A percentile compares a stretch with the other conserved stretches of the same genome.
These are phyloP conservation scores for Ondatra zibethicus DNA, from an alignment of 2,113 vertebrate genomes.

Conservation along the genomic window DNA sequence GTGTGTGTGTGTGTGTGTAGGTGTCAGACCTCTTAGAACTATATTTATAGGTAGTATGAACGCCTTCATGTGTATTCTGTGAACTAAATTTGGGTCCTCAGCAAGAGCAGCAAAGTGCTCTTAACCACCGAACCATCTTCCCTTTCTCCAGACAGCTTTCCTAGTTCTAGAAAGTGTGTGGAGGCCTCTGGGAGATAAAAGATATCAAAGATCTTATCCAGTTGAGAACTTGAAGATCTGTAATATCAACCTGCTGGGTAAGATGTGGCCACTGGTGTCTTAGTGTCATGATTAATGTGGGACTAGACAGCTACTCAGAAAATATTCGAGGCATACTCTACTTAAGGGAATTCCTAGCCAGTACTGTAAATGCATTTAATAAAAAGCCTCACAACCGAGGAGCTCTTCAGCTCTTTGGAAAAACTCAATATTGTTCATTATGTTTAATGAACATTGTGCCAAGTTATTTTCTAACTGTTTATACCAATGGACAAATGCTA, in stretches of 20 bases:
- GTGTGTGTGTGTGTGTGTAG: too few relatives aligned
- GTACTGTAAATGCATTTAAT: not conserved
- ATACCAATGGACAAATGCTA: not conserved
- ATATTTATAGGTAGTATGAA: not conserved
- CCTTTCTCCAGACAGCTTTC: not conserved
- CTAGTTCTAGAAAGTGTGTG: accelerated
- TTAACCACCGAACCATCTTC: not conserved
- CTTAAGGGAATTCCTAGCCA: not conserved
- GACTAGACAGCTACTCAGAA: not conserved
- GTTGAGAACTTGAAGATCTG: not conserved
- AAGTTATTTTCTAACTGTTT: not conserved
- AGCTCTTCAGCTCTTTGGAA: not conserved
- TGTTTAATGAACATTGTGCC: not conserved
- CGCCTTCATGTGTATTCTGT: not conserved
- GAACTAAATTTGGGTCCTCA: not conserved
- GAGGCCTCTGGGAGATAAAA: too few relatives aligned
- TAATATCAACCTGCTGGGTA: not conserved
- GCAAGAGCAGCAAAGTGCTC: not conserved
- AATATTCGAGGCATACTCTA: not conserved
- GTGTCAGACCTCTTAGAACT: not conserved
- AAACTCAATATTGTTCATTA: not conserved
- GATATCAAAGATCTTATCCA: not conserved
- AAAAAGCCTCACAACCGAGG: not conserved
- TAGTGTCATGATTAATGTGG: not conserved
- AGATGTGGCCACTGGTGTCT: too few relatives aligned